Percentiles rank a stretch among this genome's conserved stretches.
These are phyloP conservation scores for Corvus moneduloides DNA, from an alignment of 2,113 vertebrate genomes.

Conservation along the genomic window DNA sequence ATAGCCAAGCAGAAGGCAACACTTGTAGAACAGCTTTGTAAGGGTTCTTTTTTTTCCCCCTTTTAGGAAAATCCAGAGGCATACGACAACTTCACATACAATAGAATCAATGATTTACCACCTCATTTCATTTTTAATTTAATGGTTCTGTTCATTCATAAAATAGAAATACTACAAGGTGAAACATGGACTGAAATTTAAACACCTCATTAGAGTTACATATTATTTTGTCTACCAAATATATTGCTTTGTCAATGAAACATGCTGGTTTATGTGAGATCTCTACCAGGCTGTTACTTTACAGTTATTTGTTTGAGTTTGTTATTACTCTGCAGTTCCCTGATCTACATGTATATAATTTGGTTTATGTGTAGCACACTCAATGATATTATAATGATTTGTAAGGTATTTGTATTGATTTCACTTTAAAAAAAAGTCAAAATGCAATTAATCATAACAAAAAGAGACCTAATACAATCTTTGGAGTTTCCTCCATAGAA, in stretches of 20 bases:
- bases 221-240: slow-evolving; percentile 58
- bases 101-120: slow-evolving; percentile 60
- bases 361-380: not conserved
- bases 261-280: slow-evolving; percentile 16
- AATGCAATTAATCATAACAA: slow-evolving; percentile 27
- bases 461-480: not conserved
- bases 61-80: slow-evolving; percentile 21
- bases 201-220: slow-evolving; percentile 68
- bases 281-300: slow-evolving; percentile 18
- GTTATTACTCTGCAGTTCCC: slow-evolving; percentile 11
- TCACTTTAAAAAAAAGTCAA: slow-evolving; percentile 8
- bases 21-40: not conserved
- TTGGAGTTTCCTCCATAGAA: not conserved
- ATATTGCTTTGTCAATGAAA: slow-evolving; percentile 63
- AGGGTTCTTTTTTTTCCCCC: not conserved
- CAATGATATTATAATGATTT: slow-evolving; percentile 32
- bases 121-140: slow-evolving; percentile 70
- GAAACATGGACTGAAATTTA: slow-evolving; percentile 64
- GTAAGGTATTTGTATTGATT: slow-evolving; percentile 47
- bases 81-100: not conserved
- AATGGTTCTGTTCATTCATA: slow-evolving; percentile 68
- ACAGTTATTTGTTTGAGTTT: slow-evolving; percentile 42
- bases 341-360: slow-evolving; percentile 21
- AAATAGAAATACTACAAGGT: slow-evolving; percentile 67
- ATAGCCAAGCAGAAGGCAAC: not conserved